Evolutionary conservation across 2,113 vertebrate genomes (phyloP).

Genomic region (Aplodontia rufa): DNA sequence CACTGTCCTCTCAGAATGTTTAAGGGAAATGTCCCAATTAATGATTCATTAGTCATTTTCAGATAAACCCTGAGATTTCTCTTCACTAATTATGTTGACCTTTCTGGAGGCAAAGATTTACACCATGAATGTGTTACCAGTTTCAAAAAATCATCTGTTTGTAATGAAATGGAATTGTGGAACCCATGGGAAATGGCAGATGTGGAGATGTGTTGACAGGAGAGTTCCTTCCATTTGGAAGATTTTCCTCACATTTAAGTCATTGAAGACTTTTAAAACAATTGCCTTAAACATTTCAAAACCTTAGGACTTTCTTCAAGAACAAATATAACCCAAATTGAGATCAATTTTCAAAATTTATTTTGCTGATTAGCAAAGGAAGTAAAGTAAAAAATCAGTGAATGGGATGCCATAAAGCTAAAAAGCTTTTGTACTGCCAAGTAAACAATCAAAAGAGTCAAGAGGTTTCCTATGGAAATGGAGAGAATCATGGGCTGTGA

Average conservation of each 20-base stretch:
- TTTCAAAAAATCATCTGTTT: constrained; percentile 76
- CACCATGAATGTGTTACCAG: constrained; percentile 68
- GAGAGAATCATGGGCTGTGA: too few relatives aligned
- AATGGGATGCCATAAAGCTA: too few relatives aligned
- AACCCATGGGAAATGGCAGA: background rate
- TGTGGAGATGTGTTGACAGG: rapidly evolving
- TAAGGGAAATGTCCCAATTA: constrained; percentile 46
- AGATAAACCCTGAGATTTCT: constrained; percentile 70
- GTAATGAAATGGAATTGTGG: constrained; percentile 52
- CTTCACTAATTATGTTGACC: constrained; percentile 78
- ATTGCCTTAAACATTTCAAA: background rate
- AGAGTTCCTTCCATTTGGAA: background rate
- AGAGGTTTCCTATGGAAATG: too few relatives aligned
- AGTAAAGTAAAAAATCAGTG: too few relatives aligned
- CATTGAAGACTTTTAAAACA: background rate
- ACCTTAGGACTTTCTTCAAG: constrained; percentile 7
- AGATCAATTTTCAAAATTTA: background rate
- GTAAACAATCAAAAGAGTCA: too few relatives aligned
- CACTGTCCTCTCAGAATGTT: constrained; percentile 57
- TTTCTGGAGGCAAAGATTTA: constrained; percentile 77
- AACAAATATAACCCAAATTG: constrained; percentile 52
- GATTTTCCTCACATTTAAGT: background rate
- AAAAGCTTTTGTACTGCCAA: too few relatives aligned
- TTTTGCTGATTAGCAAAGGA: too few relatives aligned
- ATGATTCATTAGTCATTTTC: constrained; percentile 76